Evolutionary conservation across 2,888 invertebrate species (phyloP).

Genomic region (Aspidapion aeneum): DNA sequence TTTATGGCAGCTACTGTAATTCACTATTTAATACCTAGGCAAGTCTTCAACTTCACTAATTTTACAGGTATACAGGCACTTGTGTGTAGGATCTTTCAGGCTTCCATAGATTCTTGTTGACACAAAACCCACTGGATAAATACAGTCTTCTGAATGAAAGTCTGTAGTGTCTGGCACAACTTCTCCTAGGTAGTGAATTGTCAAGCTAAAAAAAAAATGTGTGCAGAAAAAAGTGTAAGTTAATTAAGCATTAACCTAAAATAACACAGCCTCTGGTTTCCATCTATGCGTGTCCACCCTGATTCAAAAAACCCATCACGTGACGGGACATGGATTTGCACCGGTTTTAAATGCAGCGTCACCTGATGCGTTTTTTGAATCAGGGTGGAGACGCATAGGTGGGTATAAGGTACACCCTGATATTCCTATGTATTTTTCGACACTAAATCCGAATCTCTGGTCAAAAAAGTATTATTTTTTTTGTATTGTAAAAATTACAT

Average conservation of each 20-base stretch:
- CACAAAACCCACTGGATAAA: conserved; percentile 75
- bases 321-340: no score
- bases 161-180: conserved; percentile 63
- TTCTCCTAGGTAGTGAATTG: conserved; percentile 73
- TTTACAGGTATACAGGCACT: conserved; percentile 77
- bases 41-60: conserved; percentile 67
- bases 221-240: not conserved
- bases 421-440: no score
- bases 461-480: no score
- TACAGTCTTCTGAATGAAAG: conserved; percentile 68
- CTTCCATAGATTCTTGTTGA: conserved; percentile 74
- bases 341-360: no score
- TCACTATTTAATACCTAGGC: conserved; percentile 66
- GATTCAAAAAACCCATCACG: no score
- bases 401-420: no score
- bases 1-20: no score
- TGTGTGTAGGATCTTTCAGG: conserved; percentile 62
- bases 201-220: conserved; percentile 48
- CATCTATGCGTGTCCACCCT: no score
- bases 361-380: no score
- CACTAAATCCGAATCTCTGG: no score
- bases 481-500: no score
- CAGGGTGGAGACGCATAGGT: no score
- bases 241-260: not conserved
- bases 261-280: not conserved